A percentile compares a stretch with the other conserved stretches of the same genome.
phyloP scores from a whole-genome alignment of 2,888 invertebrate species.

The Troides aeacus region DNA sequence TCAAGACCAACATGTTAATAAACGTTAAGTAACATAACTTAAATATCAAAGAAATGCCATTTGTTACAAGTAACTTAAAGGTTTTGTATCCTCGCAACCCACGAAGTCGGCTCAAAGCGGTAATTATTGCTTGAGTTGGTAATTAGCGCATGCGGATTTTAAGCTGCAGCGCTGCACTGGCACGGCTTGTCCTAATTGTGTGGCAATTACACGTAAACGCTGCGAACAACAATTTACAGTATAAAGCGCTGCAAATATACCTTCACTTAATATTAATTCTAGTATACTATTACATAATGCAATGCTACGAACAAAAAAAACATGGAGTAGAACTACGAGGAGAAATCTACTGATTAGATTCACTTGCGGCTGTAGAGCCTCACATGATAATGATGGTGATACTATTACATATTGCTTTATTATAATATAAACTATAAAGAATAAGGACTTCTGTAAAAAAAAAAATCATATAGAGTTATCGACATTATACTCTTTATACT shows the following conservation, averaged over 20 bases:
- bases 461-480: too few relatives aligned
- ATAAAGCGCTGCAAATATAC: slow-evolving; percentile 46
- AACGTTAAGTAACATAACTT: background rate
- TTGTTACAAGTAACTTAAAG: slow-evolving; percentile 16
- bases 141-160: slow-evolving; percentile 63
- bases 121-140: slow-evolving; percentile 66
- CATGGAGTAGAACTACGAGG: too few relatives aligned
- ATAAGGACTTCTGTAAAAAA: too few relatives aligned
- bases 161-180: slow-evolving; percentile 51
- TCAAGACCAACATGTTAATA: background rate
- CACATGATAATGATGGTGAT: too few relatives aligned
- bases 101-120: slow-evolving; percentile 52
- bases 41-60: slow-evolving; percentile 9
- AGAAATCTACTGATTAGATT: too few relatives aligned
- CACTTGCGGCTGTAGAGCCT: too few relatives aligned
- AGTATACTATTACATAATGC: background rate
- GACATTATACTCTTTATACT: too few relatives aligned
- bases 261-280: slow-evolving; percentile 8
- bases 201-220: slow-evolving; percentile 62
- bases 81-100: slow-evolving; percentile 38
- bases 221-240: slow-evolving; percentile 43
- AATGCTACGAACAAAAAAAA: too few relatives aligned
- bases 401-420: too few relatives aligned
- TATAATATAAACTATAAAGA: too few relatives aligned
- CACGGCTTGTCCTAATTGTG: slow-evolving; percentile 61